These are phyloP conservation scores for Ectropis crepuscularia DNA, from an alignment of 2,888 invertebrate genomes.

Conservation along the genomic window DNA sequence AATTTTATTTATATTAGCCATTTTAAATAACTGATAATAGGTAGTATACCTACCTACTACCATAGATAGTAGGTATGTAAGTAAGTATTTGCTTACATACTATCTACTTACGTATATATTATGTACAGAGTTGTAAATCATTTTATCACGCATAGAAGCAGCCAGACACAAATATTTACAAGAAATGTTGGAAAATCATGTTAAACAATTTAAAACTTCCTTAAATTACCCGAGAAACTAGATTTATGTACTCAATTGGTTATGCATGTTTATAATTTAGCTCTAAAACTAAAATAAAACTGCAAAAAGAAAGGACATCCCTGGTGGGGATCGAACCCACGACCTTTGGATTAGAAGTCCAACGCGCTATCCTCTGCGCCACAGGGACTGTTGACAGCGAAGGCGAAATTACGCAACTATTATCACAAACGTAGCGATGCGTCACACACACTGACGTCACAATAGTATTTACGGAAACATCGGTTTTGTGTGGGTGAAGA, in stretches of 20 bases:
- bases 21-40: too few species aligned
- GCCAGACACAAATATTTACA: too few species aligned
- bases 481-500: constrained; percentile 23
- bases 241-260: neutral
- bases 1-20: too few species aligned
- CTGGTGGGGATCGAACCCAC: constrained; percentile 94
- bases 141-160: too few species aligned
- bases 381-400: constrained; percentile 84
- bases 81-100: too few species aligned
- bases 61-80: too few species aligned
- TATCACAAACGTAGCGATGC: constrained; percentile 4
- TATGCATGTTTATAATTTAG: too few species aligned
- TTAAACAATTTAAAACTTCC: too few species aligned
- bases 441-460: constrained; percentile 43
- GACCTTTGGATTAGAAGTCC: constrained; percentile 95
- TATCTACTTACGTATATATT: too few species aligned
- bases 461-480: constrained; percentile 19
- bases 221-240: constrained; percentile 10
- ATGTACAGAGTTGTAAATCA: too few species aligned
- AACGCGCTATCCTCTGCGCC: constrained; percentile 95
- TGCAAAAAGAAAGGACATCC: constrained; percentile 73
- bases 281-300: neutral
- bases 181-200: too few species aligned
- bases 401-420: constrained; percentile 52
- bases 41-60: too few species aligned